Conservation (phyloP, 2,888 invertebrate species). For the Caenorhabditis sinica region DNA sequence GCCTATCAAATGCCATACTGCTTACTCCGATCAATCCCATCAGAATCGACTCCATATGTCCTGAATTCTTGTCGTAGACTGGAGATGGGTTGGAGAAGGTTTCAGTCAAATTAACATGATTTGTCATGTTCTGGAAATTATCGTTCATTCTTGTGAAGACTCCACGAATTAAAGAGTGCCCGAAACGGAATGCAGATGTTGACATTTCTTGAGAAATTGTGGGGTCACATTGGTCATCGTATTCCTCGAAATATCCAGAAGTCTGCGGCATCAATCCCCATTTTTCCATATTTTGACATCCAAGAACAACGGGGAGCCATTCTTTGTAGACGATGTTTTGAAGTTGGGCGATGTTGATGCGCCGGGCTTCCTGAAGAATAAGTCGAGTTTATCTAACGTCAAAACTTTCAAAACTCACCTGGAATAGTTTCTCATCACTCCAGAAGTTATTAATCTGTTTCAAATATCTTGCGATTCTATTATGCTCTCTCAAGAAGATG, state of each 20-base stretch:
- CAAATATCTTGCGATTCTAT: conserved; percentile 80
- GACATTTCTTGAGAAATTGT: conserved; percentile 92
- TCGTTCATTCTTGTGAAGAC: conserved; percentile 87
- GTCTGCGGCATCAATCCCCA: conserved; percentile 92
- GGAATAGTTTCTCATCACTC: conserved; percentile 84
- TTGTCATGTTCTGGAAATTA: conserved; percentile 69
- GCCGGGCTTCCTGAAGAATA: conserved; percentile 83
- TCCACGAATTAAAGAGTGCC: conserved; percentile 89
- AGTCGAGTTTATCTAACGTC: neutral
- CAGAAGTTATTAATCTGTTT: conserved; percentile 83
- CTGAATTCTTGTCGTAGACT: conserved; percentile 79
- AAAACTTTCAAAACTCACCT: conserved; percentile 68
- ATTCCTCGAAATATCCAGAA: conserved; percentile 84
- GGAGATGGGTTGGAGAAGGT: conserved; percentile 80
- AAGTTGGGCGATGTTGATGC: conserved; percentile 86
- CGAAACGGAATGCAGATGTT: conserved; percentile 87
- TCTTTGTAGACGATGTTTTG: conserved; percentile 85
- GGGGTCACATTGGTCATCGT: conserved; percentile 88
- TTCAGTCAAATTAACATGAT: conserved; percentile 69
- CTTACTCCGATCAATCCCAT: conserved; percentile 83
- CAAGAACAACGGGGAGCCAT: conserved; percentile 88
- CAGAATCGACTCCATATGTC: conserved; percentile 83
- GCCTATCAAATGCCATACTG: conserved; percentile 83
- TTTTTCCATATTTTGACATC: conserved; percentile 91
- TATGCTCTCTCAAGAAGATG: conserved; percentile 83